Percentiles rank a stretch among this genome's conserved stretches.
phyloP scores from a whole-genome alignment of 2,888 invertebrate genomes.

The Cephus rjabovi region DNA sequence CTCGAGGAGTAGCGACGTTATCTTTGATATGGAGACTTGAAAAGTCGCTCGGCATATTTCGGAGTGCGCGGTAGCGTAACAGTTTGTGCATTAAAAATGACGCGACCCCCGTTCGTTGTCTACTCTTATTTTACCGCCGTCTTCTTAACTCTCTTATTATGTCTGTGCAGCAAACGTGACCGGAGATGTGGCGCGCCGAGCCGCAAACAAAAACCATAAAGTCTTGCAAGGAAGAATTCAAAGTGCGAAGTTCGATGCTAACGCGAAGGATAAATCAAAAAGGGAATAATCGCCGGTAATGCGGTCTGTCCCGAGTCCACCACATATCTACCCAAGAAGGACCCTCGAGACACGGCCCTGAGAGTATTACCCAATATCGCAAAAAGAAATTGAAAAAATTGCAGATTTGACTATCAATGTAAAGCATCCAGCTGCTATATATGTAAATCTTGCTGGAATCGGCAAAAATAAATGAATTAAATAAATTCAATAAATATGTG shows the following conservation, averaged over 20 bases:
- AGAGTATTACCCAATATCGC: not conserved
- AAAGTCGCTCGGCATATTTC: not conserved
- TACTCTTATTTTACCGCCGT: not conserved
- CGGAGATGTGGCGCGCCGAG: not conserved
- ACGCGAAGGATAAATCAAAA: not conserved
- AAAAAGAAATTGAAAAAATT: not conserved
- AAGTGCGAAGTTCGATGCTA: not conserved
- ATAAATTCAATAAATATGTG: no score
- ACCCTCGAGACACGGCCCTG: not conserved
- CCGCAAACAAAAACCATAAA: constrained; percentile 4
- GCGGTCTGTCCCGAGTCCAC: not conserved
- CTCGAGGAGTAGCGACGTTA: not conserved
- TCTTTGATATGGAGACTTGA: not conserved
- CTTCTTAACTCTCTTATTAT: not conserved
- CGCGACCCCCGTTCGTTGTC: not conserved
- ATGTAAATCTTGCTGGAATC: not conserved
- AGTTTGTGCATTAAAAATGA: not conserved
- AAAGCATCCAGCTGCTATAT: not conserved
- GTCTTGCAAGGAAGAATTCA: not conserved
- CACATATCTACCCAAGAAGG: not conserved
- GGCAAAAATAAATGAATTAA: not conserved
- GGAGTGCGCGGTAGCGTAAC: not conserved
- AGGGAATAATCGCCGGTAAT: not conserved
- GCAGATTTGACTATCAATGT: not conserved
- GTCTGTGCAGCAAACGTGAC: constrained; percentile 1